Evolutionary conservation across 1,140 invertebrate genomes (phyloP).

Genomic region (Temnothorax curvispinosus): DNA sequence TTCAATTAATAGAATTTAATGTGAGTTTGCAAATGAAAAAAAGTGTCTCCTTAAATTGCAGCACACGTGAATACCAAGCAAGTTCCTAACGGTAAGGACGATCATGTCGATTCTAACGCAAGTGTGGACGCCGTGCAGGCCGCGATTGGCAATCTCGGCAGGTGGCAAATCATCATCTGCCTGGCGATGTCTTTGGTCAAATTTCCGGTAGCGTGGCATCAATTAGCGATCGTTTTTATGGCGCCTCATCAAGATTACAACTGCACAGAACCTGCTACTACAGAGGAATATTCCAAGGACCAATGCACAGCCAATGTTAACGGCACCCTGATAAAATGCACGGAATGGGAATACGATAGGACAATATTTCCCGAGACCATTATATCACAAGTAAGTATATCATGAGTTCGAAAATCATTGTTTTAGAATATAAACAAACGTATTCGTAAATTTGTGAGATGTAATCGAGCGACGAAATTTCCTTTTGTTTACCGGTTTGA

Average conservation of each 20-base stretch:
- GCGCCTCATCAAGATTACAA: constrained; percentile 87
- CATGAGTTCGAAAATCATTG: neutral
- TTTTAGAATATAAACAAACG: neutral
- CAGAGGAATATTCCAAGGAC: constrained; percentile 79
- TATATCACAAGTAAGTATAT: constrained; percentile 86
- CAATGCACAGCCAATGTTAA: constrained; percentile 77
- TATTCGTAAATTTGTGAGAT: neutral
- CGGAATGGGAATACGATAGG: constrained; percentile 87
- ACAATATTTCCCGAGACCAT: constrained; percentile 90
- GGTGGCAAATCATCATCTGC: constrained; percentile 90
- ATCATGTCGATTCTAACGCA: constrained; percentile 80
- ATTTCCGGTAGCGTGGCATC: constrained; percentile 91
- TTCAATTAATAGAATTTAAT: neutral
- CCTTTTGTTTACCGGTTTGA: neutral
- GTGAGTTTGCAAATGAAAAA: neutral
- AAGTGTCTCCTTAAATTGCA: constrained; percentile 43
- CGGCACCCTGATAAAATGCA: constrained; percentile 84
- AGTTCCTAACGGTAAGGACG: constrained; percentile 73
- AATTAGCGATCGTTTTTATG: constrained; percentile 89
- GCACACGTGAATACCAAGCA: constrained; percentile 79
- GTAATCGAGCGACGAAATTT: neutral
- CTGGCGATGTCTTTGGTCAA: constrained; percentile 89
- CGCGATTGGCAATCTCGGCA: constrained; percentile 89
- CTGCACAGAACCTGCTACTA: constrained; percentile 80
- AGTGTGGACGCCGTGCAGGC: constrained; percentile 89